Conservation (phyloP, 2,888 invertebrate genomes). For the Dryobotodes eremita region DNA sequence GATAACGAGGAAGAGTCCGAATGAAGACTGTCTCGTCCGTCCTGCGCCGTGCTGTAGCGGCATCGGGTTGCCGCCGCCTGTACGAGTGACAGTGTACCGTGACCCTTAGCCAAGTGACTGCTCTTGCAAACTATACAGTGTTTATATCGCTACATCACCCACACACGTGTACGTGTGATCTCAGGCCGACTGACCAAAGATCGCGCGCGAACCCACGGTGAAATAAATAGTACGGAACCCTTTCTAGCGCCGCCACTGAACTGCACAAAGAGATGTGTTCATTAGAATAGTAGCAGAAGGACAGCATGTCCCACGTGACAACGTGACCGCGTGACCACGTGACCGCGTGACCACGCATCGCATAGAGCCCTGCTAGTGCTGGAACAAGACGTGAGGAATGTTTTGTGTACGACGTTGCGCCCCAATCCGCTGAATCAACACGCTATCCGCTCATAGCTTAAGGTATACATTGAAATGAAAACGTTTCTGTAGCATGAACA, state of each 20-base stretch:
- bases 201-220: conserved; percentile 44
- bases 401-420: conserved; percentile 46
- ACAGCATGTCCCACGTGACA: conserved; percentile 9
- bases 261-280: conserved; percentile 76
- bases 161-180: conserved; percentile 52
- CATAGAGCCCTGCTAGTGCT: conserved; percentile 25
- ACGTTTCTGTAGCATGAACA: conserved; percentile 77
- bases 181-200: conserved; percentile 57
- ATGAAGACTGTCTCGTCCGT: conserved; percentile 89
- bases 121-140: conserved; percentile 59
- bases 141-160: conserved; percentile 56
- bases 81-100: conserved; percentile 56
- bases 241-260: conserved; percentile 54
- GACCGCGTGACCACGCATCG: background rate
- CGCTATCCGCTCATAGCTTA: conserved; percentile 67
- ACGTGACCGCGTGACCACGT: background rate
- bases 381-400: conserved; percentile 36
- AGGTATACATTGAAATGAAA: conserved; percentile 67
- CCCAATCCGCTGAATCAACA: conserved; percentile 38
- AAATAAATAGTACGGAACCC: conserved; percentile 44
- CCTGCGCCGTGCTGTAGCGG: conserved; percentile 80
- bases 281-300: conserved; percentile 69
- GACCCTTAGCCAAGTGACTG: conserved; percentile 65
- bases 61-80: conserved; percentile 26
- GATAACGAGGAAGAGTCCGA: conserved; percentile 96